Percentiles rank a stretch among this genome's conserved stretches.
Conservation (phyloP, 1,140 invertebrate genomes). For the Condylostylus longicornis region DNA sequence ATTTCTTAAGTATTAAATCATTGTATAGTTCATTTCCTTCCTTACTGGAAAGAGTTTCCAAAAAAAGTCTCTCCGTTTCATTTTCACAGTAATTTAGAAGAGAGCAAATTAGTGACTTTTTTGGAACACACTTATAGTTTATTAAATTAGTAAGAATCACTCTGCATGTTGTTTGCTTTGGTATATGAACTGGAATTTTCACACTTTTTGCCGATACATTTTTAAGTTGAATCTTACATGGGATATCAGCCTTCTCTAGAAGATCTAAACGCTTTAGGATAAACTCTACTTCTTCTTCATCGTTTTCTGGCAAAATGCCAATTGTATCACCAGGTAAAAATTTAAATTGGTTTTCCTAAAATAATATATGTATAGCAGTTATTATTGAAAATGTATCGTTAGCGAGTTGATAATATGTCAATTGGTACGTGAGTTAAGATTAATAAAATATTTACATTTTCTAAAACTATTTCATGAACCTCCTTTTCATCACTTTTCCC, state of each 20-base stretch:
- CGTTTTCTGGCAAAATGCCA: conserved; percentile 18
- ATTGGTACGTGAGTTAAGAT: too few species aligned
- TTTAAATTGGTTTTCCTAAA: neutral
- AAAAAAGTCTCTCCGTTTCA: conserved; percentile 12
- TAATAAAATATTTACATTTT: too few species aligned
- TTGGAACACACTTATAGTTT: conserved; percentile 24
- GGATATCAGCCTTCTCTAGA: conserved; percentile 10
- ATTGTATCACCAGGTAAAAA: conserved; percentile 24
- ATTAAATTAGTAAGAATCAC: conserved; percentile 29
- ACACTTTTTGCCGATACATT: conserved; percentile 15
- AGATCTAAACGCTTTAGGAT: conserved; percentile 14
- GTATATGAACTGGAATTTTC: conserved; percentile 29
- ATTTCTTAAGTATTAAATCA: conserved; percentile 15
- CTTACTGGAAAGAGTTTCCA: conserved; percentile 19
- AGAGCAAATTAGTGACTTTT: conserved; percentile 29
- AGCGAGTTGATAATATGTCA: too few species aligned
- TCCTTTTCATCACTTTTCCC: too few species aligned
- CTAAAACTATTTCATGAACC: too few species aligned
- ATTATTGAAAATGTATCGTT: too few species aligned
- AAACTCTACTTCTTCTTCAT: conserved; percentile 5
- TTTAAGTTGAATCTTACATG: conserved; percentile 8
- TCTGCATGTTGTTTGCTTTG: conserved; percentile 17
- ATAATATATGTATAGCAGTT: neutral
- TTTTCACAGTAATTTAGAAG: conserved; percentile 14
- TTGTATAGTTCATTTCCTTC: conserved; percentile 19